These are phyloP conservation scores for Bellardia pandia DNA, from an alignment of 2,888 invertebrate genomes.

Conservation along the genomic window DNA sequence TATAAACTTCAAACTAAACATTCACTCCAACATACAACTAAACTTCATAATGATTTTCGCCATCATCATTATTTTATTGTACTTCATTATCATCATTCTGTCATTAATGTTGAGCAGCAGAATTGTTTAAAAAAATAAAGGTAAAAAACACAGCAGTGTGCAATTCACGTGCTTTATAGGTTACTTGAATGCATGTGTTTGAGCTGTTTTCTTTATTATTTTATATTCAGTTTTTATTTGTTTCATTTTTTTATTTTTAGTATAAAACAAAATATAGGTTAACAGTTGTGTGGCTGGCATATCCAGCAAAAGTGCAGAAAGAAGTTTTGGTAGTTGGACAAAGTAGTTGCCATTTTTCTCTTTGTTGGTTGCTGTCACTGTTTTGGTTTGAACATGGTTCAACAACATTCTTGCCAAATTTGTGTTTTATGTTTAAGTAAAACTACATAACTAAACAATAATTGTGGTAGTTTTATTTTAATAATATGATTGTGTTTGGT, in stretches of 20 bases:
- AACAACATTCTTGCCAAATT: constrained; percentile 54
- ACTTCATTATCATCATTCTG: constrained; percentile 60
- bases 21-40: constrained; percentile 31
- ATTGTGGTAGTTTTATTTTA: constrained; percentile 38
- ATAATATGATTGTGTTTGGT: constrained; percentile 26
- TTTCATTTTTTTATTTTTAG: not conserved
- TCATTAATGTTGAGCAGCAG: constrained; percentile 65
- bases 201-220: constrained; percentile 54
- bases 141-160: constrained; percentile 37
- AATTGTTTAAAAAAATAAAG: constrained; percentile 37
- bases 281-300: constrained; percentile 49
- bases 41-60: constrained; percentile 45
- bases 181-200: constrained; percentile 62
- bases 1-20: constrained; percentile 65
- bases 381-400: too few relatives aligned
- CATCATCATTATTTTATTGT: constrained; percentile 17
- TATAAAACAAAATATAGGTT: constrained; percentile 57
- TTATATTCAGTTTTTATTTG: constrained; percentile 51
- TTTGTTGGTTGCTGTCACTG: constrained; percentile 28
- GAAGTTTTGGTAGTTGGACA: constrained; percentile 42
- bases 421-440: constrained; percentile 54
- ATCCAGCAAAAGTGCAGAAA: constrained; percentile 4
- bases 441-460: constrained; percentile 7
- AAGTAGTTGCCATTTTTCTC: constrained; percentile 57
- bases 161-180: constrained; percentile 69